Evolutionary conservation across 2,888 invertebrate species (phyloP), one percentile per base, ranked within the genome.

Genomic region (Vanessa cardui): DNA sequence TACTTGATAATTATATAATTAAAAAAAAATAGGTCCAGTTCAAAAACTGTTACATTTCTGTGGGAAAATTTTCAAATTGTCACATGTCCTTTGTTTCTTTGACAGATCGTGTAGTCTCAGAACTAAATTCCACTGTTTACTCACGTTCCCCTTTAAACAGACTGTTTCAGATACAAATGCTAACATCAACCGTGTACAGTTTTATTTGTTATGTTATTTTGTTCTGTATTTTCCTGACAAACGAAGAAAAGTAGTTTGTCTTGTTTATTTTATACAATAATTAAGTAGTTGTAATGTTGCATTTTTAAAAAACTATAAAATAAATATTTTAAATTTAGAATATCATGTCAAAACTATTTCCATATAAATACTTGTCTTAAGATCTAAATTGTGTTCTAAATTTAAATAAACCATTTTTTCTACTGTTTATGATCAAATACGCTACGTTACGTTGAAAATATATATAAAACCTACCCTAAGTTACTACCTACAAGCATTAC

Each of bases 41-140:
- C 20, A 20, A 46, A 18, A 49, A 65, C 8, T 47, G n/a, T 21
- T 45, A 60, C 64, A 63, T 63, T 58, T 61, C 46, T 66, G 66
- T 68, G 72, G 58, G 71, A 70, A 72, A 66, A 68, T 65, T 12
- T 46, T 49, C 9, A 18, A n/a, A 61, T n/a, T 58, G 65, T 66
- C 72, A 72, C 70, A 66, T 70, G 72, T 45, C 18, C 63, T 65
- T 69, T 72, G 68, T 68, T 67, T 69, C 72, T 68, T 64, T 70
- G 68, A 70, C 64, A 64, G 66, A 72, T 64, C 67, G 54, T 52
- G 66, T 62, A 45, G 62, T 21, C 39, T 52, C 26, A 66, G 61
- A 46, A 45, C 20, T 52, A 60, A 70, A 68, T 62, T 62, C 62
- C 60, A 58, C 58, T 68, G 62, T 72, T 72, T 70, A 58, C 62